Evolutionary conservation across 2,797 vertebrate species (phyloP), one percentile per base, ranked within the genome.

Genomic region (Champsocephalus esox): DNA sequence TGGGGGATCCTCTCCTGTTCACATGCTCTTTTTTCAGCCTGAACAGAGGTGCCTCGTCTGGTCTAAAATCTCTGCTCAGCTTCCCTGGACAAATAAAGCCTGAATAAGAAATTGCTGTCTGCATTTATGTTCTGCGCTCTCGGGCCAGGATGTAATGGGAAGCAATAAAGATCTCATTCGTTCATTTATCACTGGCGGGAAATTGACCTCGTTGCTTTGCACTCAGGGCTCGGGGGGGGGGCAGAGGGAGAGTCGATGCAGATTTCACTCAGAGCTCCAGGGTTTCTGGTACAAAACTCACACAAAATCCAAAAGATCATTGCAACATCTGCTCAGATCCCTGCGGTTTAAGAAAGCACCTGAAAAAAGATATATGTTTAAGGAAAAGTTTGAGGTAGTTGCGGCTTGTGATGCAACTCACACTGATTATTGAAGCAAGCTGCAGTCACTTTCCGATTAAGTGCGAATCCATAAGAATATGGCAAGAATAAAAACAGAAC

Each of bases 161-260:
- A 68, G 76, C 84, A 70, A 76, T 85, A 73, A 87, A 83, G 70
- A 56, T 82, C 52, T 80, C 65, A 73, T 83, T 85, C 63, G 79
- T 80, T 81, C 60, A 83, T 86, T 79, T 68, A 77, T 84, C 70
- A 81, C 54, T 52, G 45, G 34, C 54, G 45, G 65, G 54, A 74
- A 67, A 75, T 14, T 80, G 76, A 75, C 82, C 84, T 74, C 4
- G 2, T 32, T 77, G 73, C 48, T 65, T 55, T 73, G 28, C 70
- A 3, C 38, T 0, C 14, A 56, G 44, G 38, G 54, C 67, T 59
- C 24, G 24, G 3, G 24, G 24, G 24, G 24, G 24, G 24, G 17
- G 57, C 1, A 5, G 64, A 43, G 19, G 28, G 67, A 12, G 58
- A 57, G 50, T 2, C 3, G 21, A 64, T 70, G 66, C 32, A 62